Evolutionary conservation across 2,888 invertebrate genomes (phyloP), one percentile per base, ranked within the genome.

Genomic region (Drosophila meridiana): DNA sequence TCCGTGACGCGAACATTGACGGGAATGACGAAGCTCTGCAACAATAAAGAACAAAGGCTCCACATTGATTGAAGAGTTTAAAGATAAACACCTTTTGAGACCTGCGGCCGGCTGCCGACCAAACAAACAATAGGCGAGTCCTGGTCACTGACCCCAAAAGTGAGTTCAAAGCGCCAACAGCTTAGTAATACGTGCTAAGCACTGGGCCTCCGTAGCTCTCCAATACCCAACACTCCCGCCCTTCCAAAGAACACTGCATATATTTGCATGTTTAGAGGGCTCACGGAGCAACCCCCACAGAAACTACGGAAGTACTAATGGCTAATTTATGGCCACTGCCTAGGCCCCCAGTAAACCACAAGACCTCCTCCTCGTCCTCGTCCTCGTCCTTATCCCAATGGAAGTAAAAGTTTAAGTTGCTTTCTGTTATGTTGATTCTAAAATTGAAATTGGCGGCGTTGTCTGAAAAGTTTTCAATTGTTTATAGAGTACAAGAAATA

Each of bases 1-100:
- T 98, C 98, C 80, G 97, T 97, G 69, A 98, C 98, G 82, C 97
- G 95, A 60, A 93, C 92, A 81, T 93, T 93, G 20, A 93, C 93
- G 11, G 93, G 93, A 40, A 93, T 88, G 11, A 93, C 92, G 76
- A 93, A 93, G 71, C 93, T 93, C 92, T 92, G 83, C 8, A 59
- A 76, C 52, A 32, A 50, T 13, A 40, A n/a, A n/a, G 45, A 58
- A 53, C 38, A 43, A 56, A 59, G 59, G 53, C 59, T 66, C 57
- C 14, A 53, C 43, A 36, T 50, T 74, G 69, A 72, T 72, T 80
- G 56, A 81, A 56, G n/a, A 38, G 48, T 30, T 36, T 36, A 40
- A 74, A 76, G 85, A 85, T 86, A 70, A 83, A 86, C 89, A 86
- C 80, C 67, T 69, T 47, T 40, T n/a, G 13, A 56, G 55, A 11